Percentiles rank a stretch among this genome's conserved stretches.
Evolutionary conservation across 2,888 invertebrate genomes (phyloP).

Genomic region (Uropetala carovei): DNA sequence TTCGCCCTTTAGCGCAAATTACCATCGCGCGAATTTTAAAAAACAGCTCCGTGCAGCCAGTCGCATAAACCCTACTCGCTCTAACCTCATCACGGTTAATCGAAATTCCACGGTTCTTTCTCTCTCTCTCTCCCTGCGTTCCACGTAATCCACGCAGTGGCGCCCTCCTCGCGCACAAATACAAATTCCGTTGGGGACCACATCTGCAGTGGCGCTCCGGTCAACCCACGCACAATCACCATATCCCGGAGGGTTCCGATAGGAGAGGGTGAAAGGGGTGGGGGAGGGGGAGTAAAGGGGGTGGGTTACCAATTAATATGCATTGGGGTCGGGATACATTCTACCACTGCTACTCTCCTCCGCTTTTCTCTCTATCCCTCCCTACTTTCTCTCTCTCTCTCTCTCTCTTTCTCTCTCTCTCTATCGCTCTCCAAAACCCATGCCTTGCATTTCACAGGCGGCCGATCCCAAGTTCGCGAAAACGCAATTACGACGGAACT

Average conservation of each 20-base stretch:
- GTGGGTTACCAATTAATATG: constrained; percentile 48
- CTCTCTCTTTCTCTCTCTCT: background rate
- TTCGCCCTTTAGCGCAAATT: too few relatives aligned
- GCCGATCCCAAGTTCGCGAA: constrained; percentile 60
- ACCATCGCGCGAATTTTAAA: too few relatives aligned
- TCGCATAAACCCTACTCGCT: background rate
- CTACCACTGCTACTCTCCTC: background rate
- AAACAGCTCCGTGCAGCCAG: background rate
- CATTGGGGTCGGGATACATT: constrained; percentile 57
- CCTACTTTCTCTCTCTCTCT: background rate
- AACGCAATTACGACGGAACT: constrained; percentile 53
- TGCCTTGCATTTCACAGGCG: constrained; percentile 62
- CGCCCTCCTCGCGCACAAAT: constrained; percentile 30
- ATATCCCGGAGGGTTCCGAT: constrained; percentile 15
- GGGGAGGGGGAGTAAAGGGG: background rate
- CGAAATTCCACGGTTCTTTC: constrained; percentile 30
- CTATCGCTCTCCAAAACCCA: background rate
- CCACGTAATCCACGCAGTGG: background rate
- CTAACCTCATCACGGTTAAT: constrained; percentile 49
- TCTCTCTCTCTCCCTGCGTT: background rate
- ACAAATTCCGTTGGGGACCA: constrained; percentile 49
- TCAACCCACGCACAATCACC: constrained; percentile 58
- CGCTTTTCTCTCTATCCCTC: background rate
- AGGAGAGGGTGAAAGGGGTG: background rate
- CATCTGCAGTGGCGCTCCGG: constrained; percentile 61